A percentile compares a stretch with the other conserved stretches of the same genome.
Conservation (phyloP, 1,140 invertebrate genomes). For the Phthorimaea operculella region DNA sequence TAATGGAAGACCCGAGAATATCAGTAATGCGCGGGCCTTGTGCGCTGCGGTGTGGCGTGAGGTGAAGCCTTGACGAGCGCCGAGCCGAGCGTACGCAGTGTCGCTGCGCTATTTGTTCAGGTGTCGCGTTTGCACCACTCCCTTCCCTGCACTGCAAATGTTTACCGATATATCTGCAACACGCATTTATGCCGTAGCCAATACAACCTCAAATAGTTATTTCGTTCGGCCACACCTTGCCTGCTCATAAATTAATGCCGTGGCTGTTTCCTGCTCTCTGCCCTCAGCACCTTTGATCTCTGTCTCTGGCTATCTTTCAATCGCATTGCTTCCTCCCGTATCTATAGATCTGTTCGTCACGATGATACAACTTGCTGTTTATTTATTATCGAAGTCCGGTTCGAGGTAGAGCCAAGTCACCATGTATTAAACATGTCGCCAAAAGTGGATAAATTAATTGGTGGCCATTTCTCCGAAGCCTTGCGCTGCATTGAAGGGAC, state of each 20-base stretch:
- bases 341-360: too few relatives aligned
- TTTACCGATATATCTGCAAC: background rate
- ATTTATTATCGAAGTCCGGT: too few relatives aligned
- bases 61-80: background rate
- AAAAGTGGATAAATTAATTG: conserved; percentile 52
- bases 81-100: background rate
- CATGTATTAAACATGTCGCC: conserved; percentile 40
- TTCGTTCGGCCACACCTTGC: too few relatives aligned
- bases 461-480: conserved; percentile 32
- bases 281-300: too few relatives aligned
- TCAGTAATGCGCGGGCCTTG: too few relatives aligned
- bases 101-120: conserved; percentile 2
- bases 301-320: too few relatives aligned
- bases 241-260: too few relatives aligned
- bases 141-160: conserved; percentile 1
- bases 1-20: too few relatives aligned
- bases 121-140: background rate
- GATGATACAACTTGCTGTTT: too few relatives aligned
- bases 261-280: too few relatives aligned
- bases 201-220: too few relatives aligned
- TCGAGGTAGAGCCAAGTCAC: background rate
- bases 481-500: conserved; percentile 1
- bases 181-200: background rate
- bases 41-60: background rate
- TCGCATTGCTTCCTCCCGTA: too few relatives aligned